Percentiles rank a stretch among this genome's conserved stretches.
phyloP scores from a whole-genome alignment of 2,888 invertebrate species.

The Heliothis peltigera region DNA sequence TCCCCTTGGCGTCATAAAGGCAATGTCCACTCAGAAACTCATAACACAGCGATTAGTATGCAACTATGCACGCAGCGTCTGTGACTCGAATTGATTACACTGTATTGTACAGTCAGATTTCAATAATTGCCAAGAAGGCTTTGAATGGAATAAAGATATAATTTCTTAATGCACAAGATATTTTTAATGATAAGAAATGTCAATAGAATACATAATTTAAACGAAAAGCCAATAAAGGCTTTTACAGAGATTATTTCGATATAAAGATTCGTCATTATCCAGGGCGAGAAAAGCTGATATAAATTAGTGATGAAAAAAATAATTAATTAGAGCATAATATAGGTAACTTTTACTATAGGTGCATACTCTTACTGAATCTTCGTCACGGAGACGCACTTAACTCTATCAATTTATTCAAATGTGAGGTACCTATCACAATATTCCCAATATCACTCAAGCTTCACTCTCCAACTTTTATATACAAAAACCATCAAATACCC shows the following conservation, averaged over 20 bases:
- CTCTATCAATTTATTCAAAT: too few relatives aligned
- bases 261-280: too few relatives aligned
- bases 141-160: neutral
- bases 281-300: too few relatives aligned
- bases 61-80: conserved; percentile 43
- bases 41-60: conserved; percentile 52
- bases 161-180: neutral
- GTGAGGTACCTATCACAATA: too few relatives aligned
- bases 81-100: conserved; percentile 54
- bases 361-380: too few relatives aligned
- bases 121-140: conserved; percentile 28
- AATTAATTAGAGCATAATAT: too few relatives aligned
- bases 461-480: neutral
- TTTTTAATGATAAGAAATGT: neutral
- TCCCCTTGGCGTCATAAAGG: conserved; percentile 29
- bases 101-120: conserved; percentile 27
- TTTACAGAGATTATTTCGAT: too few relatives aligned
- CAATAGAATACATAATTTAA: too few relatives aligned
- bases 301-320: too few relatives aligned
- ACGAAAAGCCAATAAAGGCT: too few relatives aligned
- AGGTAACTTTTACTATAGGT: too few relatives aligned
- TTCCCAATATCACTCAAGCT: neutral
- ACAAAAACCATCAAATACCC: conserved; percentile 14
- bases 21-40: conserved; percentile 49
- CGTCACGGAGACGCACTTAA: too few relatives aligned